Evolutionary conservation across 2,113 vertebrate species (phyloP).

Genomic region (Perca schrenkii): DNA sequence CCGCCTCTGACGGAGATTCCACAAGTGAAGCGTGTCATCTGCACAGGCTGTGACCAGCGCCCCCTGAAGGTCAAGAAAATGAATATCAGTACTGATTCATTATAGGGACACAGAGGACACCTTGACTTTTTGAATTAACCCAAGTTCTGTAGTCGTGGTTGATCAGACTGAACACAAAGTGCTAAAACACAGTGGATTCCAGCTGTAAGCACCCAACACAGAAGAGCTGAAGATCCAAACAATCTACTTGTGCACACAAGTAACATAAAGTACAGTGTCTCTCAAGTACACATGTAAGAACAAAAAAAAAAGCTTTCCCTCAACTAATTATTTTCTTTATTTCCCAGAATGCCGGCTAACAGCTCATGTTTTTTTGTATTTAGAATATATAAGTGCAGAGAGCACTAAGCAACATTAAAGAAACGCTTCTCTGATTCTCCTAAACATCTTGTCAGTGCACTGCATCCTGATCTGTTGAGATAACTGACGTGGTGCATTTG

Average conservation of each 20-base stretch:
- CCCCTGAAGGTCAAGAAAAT: constrained; percentile 82
- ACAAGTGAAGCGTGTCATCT: constrained; percentile 96
- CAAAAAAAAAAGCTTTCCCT: not conserved
- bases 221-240: not conserved
- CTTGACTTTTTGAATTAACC: not conserved
- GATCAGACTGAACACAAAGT: not conserved
- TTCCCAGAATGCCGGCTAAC: too few relatives aligned
- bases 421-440: not conserved
- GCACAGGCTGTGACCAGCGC: constrained; percentile 96
- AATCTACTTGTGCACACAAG: not conserved
- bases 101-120: constrained; percentile 40
- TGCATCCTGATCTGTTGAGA: not conserved
- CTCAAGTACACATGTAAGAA: not conserved
- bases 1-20: constrained; percentile 96
- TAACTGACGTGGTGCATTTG: not conserved
- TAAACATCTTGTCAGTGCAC: not conserved
- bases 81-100: not conserved
- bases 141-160: not conserved
- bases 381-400: too few relatives aligned
- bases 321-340: too few relatives aligned
- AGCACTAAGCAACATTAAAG: too few relatives aligned
- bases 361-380: too few relatives aligned
- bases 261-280: not conserved
- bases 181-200: not conserved
- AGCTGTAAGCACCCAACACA: not conserved